These are phyloP conservation scores for Chymomyza costata DNA, from an alignment of 1,140 invertebrate genomes.

Conservation along the genomic window DNA sequence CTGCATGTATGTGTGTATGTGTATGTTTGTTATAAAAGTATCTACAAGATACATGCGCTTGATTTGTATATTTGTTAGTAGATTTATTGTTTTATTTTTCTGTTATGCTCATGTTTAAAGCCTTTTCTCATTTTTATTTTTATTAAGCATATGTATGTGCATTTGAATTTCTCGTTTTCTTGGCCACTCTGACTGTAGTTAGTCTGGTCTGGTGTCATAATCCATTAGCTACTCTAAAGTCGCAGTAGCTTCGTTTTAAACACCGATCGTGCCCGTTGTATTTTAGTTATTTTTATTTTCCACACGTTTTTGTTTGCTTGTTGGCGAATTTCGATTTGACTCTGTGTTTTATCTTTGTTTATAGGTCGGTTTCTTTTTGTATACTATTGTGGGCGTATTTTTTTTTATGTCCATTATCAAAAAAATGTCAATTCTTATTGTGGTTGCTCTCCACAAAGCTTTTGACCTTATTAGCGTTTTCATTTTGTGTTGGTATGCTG, in stretches of 20 bases:
- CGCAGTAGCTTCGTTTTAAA: too few relatives aligned
- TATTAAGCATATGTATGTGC: too few relatives aligned
- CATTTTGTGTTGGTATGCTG: constrained; percentile 48
- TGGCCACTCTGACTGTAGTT: too few relatives aligned
- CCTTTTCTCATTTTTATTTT: too few relatives aligned
- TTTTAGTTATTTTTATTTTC: not conserved
- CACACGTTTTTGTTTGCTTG: constrained; percentile 40
- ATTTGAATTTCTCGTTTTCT: too few relatives aligned
- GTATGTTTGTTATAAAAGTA: constrained; percentile 27
- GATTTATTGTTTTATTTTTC: constrained; percentile 48
- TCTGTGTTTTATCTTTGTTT: too few relatives aligned
- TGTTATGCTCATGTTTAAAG: not conserved
- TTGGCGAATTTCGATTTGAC: constrained; percentile 52
- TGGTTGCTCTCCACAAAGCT: constrained; percentile 26
- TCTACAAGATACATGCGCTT: constrained; percentile 47
- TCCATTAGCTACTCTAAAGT: not conserved
- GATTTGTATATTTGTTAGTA: constrained; percentile 43
- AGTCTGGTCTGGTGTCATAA: not conserved
- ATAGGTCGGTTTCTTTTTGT: constrained; percentile 3
- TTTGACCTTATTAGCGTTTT: constrained; percentile 59
- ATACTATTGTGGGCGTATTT: constrained; percentile 59
- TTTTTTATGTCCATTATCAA: constrained; percentile 43
- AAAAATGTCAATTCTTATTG: constrained; percentile 59
- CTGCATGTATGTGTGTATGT: too few relatives aligned
- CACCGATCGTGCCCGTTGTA: not conserved